Evolutionary conservation across 2,797 vertebrate species (phyloP).

Genomic region (Poecilia picta): DNA sequence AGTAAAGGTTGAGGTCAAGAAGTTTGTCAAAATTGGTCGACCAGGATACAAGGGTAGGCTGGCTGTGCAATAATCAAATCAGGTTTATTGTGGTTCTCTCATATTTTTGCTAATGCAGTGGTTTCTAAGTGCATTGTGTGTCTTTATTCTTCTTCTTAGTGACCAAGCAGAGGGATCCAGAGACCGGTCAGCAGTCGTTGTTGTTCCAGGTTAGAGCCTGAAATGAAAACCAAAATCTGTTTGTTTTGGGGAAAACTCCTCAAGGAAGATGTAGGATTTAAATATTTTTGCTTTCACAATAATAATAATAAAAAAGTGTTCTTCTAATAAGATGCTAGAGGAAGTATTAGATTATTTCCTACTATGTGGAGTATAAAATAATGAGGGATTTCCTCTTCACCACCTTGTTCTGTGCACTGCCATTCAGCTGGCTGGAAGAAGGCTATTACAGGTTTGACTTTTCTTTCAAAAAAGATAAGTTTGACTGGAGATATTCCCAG

Average conservation of each 20-base stretch:
- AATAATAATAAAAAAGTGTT: not conserved
- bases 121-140: not conserved
- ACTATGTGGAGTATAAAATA: not conserved
- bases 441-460: not conserved
- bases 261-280: not conserved
- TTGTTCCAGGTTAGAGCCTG: constrained; percentile 90
- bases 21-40: constrained; percentile 98
- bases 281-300: not conserved
- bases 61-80: not conserved
- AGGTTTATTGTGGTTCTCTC: not conserved
- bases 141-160: constrained; percentile 75
- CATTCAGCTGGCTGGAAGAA: not conserved
- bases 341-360: not conserved
- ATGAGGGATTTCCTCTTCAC: not conserved
- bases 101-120: not conserved
- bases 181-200: constrained; percentile 93
- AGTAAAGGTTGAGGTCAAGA: constrained; percentile 97
- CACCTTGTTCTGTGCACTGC: not conserved
- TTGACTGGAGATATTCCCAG: not conserved
- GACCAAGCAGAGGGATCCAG: constrained; percentile 95
- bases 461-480: not conserved
- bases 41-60: constrained; percentile 94
- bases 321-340: not conserved
- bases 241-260: not conserved
- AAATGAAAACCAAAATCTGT: not conserved